Percentiles rank a stretch among this genome's conserved stretches.
These are phyloP conservation scores for Odontophorus gujanensis DNA, from an alignment of 2,113 vertebrate species.

Conservation along the genomic window DNA sequence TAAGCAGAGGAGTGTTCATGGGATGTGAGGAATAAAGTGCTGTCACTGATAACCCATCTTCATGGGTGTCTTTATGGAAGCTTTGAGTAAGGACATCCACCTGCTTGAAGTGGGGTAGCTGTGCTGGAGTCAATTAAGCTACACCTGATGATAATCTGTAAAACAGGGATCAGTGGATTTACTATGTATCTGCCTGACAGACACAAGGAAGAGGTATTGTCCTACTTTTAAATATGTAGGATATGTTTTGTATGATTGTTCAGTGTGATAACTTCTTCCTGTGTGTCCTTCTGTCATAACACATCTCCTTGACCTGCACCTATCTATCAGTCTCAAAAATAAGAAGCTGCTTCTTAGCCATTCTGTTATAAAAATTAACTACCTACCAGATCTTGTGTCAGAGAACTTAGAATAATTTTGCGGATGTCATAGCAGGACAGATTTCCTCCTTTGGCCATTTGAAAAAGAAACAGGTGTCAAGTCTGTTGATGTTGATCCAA, in stretches of 20 bases:
- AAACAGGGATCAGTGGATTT: not conserved
- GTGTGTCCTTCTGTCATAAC: not conserved
- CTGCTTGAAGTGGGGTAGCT: not conserved
- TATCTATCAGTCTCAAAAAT: not conserved
- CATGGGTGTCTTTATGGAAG: not conserved
- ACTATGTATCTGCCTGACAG: not conserved
- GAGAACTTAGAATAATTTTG: not conserved
- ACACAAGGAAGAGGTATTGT: not conserved
- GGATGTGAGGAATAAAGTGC: not conserved
- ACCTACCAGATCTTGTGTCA: not conserved
- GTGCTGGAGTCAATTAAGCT: not conserved
- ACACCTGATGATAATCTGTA: not conserved
- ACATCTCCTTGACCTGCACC: not conserved
- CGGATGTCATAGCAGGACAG: not conserved
- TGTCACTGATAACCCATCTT: not conserved
- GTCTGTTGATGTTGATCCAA: not conserved
- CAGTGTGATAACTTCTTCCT: not conserved
- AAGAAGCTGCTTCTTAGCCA: not conserved
- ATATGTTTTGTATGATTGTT: not conserved
- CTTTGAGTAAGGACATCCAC: not conserved
- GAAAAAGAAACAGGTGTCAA: not conserved
- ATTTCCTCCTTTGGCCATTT: not conserved
- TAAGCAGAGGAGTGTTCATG: not conserved
- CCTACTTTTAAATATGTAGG: not conserved
- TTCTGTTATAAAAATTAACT: not conserved